Evolutionary conservation across 2,113 vertebrate genomes (phyloP).

Genomic region (Hippolais icterina): DNA sequence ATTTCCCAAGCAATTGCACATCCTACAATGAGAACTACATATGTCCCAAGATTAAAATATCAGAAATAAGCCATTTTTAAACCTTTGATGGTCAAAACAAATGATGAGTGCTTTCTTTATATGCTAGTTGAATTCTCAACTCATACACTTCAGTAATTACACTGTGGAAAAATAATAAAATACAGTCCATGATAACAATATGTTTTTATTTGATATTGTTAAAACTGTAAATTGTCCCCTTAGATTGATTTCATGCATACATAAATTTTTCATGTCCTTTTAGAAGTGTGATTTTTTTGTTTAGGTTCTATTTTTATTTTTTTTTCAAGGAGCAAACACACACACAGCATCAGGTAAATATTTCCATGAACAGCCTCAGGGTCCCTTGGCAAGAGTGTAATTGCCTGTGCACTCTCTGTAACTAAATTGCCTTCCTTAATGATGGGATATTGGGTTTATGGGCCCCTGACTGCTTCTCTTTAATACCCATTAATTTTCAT

Average conservation of each 20-base stretch:
- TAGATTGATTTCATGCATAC: background rate
- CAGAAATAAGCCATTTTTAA: slow-evolving; percentile 45
- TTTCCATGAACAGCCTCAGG: slow-evolving; percentile 11
- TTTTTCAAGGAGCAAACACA: background rate
- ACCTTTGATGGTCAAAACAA: background rate
- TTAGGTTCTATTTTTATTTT: background rate
- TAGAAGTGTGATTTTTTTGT: background rate
- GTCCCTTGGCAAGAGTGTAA: slow-evolving; percentile 9
- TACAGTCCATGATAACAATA: background rate
- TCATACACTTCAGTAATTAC: background rate
- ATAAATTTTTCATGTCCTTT: background rate
- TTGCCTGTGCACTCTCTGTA: slow-evolving; percentile 31
- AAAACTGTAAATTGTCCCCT: background rate
- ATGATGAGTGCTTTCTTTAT: background rate
- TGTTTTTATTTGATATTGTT: background rate
- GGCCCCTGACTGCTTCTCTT: background rate
- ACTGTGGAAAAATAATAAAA: background rate
- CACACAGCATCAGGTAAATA: background rate
- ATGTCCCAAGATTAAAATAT: slow-evolving; percentile 51
- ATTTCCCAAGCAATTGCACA: slow-evolving; percentile 26
- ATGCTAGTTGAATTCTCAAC: background rate
- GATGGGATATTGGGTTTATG: slow-evolving; percentile 9
- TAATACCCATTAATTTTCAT: slow-evolving; percentile 11
- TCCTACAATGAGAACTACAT: slow-evolving; percentile 12
- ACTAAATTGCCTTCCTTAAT: slow-evolving; percentile 43